Evolutionary conservation across 2,797 vertebrate species (phyloP).

Genomic region (Gymnodraco acuticeps): DNA sequence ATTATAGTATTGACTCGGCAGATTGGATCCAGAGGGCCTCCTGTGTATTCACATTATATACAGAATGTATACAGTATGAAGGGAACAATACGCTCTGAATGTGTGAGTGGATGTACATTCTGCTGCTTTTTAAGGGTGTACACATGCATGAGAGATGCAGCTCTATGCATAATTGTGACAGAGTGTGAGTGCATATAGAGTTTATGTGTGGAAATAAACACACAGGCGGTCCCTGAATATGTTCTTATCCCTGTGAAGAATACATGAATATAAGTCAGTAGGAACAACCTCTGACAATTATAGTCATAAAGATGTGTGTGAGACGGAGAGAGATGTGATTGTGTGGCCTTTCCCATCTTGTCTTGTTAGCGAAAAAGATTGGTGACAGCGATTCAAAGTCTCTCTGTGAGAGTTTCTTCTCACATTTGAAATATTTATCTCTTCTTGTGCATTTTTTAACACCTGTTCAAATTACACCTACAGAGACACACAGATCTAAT

Average conservation of each 20-base stretch:
- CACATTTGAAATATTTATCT: conserved; percentile 31
- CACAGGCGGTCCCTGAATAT: conserved; percentile 17
- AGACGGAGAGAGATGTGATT: not conserved
- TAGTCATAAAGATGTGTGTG: not conserved
- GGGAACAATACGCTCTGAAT: not conserved
- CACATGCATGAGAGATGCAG: not conserved
- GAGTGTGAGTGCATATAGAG: not conserved
- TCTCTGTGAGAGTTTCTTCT: conserved; percentile 18
- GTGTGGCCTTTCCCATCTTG: not conserved
- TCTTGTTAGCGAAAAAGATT: conserved; percentile 53
- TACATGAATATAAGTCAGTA: conserved; percentile 31
- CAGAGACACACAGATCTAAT: conserved; percentile 12
- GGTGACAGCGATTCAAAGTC: conserved; percentile 32
- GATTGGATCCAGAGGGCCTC: not conserved
- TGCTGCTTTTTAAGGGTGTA: not conserved
- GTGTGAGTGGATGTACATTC: not conserved
- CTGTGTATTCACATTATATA: not conserved
- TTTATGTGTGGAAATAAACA: conserved; percentile 10
- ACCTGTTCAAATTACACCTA: conserved; percentile 2
- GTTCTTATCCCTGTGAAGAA: conserved; percentile 15
- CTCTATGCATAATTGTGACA: not conserved
- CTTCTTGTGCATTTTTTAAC: not conserved
- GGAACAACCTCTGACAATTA: conserved; percentile 21
- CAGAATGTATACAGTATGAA: no score
- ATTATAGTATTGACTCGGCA: conserved; percentile 8